Evolutionary conservation across 2,888 invertebrate genomes (phyloP).

Genomic region (Beris chalybata): DNA sequence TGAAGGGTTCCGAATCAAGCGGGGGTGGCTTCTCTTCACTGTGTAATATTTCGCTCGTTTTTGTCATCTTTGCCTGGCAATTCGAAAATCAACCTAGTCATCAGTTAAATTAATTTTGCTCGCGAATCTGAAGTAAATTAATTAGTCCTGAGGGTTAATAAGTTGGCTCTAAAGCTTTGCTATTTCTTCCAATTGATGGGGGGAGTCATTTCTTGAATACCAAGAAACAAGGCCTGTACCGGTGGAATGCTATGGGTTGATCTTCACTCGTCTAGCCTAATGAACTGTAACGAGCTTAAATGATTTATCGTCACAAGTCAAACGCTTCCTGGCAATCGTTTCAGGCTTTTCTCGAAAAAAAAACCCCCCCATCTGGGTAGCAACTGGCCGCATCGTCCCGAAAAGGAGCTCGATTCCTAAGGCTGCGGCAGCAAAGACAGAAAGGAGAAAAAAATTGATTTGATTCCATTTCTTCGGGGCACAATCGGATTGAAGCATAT

Average conservation of each 20-base stretch:
- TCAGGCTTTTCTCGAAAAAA: slow-evolving; percentile 4
- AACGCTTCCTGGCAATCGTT: slow-evolving; percentile 17
- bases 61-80: too few species aligned
- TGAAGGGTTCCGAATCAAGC: too few species aligned
- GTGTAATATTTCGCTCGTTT: too few species aligned
- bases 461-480: slow-evolving; percentile 20
- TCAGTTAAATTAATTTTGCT: slow-evolving; percentile 29
- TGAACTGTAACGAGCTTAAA: slow-evolving; percentile 32
- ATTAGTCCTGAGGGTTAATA: slow-evolving; percentile 32
- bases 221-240: background rate
- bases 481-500: slow-evolving; percentile 12
- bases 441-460: slow-evolving; percentile 23
- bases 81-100: slow-evolving; percentile 23
- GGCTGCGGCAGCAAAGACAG: background rate
- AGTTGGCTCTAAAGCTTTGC: slow-evolving; percentile 14
- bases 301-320: slow-evolving; percentile 28
- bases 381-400: background rate
- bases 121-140: slow-evolving; percentile 28
- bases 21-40: too few species aligned
- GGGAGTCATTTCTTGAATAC: background rate
- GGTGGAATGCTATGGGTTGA: background rate
- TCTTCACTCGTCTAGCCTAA: slow-evolving; percentile 23
- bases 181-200: background rate
- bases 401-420: background rate
- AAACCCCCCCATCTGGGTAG: slow-evolving; percentile 23